Base-by-base conservation (phyloP, 2,113 vertebrate species). In the Dolichotis patagonum region DNA sequence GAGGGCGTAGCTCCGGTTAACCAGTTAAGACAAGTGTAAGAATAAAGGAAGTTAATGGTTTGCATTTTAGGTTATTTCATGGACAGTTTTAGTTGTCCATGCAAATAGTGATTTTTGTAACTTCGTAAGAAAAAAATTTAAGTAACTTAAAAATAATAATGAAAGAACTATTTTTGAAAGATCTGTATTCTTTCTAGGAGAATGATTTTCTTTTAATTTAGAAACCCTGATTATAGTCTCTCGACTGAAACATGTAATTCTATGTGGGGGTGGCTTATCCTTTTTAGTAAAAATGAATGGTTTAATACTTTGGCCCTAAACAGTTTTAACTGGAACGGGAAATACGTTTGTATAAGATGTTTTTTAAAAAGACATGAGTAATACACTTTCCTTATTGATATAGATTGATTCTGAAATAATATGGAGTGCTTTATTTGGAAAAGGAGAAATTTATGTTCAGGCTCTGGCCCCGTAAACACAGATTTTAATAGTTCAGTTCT, bases 171-270 rank as follows among this genome's bases (percentile, higher is more conserved):
- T 92, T 96, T 97, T 92, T 49, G 28, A 95, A 56, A 91, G 11
- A n/a, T 90, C 24, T 30, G 0, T 56, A 17, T 83, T 60, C 2
- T 85, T n/a, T 97, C 62, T 94, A 56, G 46, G 71, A 85, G 43
- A 20, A 43, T 88, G 19, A 56, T 94, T 93, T 94, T 56, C 69
- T 94, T 92, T 96, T 91, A 80, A 84, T 95, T 95, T 95, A 92
- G 81, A 94, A 98, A 96, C 80, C 65, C 30, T 88, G 19, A 24
- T 92, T 90, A 91, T 78, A 71, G 30, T 95, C 46, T 97, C 17
- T 91, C 3, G 49, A 46, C 16, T 78, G 58, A 38, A 49, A 95
- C 75, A 58, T 67, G 24, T 12, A 90, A 94, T 94, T 94, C 60
- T 62, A 6, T 92, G 32, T 41, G 38, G 73, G 88, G 20, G 26